phyloP scores from a whole-genome alignment of 2,113 vertebrate species.

The Catharus minimus region DNA sequence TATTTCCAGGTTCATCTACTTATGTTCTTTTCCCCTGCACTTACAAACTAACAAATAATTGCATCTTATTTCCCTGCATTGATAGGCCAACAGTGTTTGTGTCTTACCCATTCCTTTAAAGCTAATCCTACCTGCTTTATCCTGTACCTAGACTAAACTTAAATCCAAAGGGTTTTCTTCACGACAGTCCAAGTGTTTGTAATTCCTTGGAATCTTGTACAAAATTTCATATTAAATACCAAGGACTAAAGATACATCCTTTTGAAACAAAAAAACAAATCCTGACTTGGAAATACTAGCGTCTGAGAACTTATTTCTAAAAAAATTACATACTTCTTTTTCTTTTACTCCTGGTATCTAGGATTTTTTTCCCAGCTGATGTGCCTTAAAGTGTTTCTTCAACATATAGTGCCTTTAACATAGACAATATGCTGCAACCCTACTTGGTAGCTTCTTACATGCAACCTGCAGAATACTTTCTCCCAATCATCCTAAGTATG shows the following conservation, averaged over 20 bases:
- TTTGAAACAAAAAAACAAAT: conserved; percentile 33
- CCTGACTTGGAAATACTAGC: conserved; percentile 18
- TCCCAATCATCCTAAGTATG: neutral
- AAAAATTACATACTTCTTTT: neutral
- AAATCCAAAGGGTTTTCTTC: conserved; percentile 28
- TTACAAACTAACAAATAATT: conserved; percentile 57
- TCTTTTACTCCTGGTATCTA: neutral
- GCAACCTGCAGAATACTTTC: neutral
- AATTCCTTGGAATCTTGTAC: conserved; percentile 57
- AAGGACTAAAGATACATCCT: conserved; percentile 46
- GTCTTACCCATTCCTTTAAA: conserved; percentile 33
- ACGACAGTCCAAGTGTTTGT: conserved; percentile 20
- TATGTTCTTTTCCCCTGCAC: conserved; percentile 45
- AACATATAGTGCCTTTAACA: neutral
- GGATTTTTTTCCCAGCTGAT: conserved; percentile 23
- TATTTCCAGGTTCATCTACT: conserved; percentile 60
- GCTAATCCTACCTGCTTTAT: conserved; percentile 35
- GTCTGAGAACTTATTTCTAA: conserved; percentile 40
- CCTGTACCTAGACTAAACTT: conserved; percentile 22
- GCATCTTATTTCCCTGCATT: conserved; percentile 43
- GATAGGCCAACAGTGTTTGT: conserved; percentile 40
- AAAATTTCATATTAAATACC: conserved; percentile 48
- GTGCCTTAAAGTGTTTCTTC: neutral
- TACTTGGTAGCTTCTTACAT: neutral
- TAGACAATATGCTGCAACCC: neutral